Conservation (phyloP, 92 coral and sea anemone species). For the Porites cylindrica region DNA sequence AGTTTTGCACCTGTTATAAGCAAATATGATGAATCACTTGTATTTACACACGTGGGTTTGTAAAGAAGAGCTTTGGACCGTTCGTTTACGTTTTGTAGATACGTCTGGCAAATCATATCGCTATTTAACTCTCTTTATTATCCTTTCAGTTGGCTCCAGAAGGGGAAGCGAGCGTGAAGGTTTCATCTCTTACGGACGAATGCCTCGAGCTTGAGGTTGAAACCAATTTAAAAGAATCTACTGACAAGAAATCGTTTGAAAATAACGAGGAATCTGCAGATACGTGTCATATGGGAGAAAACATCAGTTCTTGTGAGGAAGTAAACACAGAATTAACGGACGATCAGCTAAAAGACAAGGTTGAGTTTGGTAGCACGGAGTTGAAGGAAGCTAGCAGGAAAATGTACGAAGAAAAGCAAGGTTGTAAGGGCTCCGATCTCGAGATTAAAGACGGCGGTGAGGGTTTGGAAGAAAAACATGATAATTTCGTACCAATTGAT, state of each 20-base stretch:
- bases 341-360: not conserved
- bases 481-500: conserved; percentile 34
- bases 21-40: conserved; percentile 17
- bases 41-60: conserved; percentile 15
- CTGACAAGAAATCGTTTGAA: not conserved
- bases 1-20: not conserved
- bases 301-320: conserved; percentile 34
- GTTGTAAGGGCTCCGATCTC: not conserved
- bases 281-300: conserved; percentile 20
- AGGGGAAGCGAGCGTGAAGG: conserved; percentile 59
- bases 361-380: not conserved
- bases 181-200: conserved; percentile 73
- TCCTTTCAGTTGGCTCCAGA: conserved; percentile 32
- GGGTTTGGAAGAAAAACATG: conserved; percentile 11
- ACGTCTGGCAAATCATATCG: not conserved
- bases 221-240: conserved; percentile 20
- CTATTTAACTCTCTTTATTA: conserved; percentile 3
- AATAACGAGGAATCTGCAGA: conserved; percentile 1
- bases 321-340: not conserved
- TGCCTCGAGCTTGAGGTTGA: conserved; percentile 70
- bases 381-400: not conserved
- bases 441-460: conserved; percentile 4
- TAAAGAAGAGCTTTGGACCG: not conserved
- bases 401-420: not conserved
- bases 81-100: not conserved